Evolutionary conservation across 2,797 vertebrate species (phyloP).

Genomic region (Danio albolineatus): DNA sequence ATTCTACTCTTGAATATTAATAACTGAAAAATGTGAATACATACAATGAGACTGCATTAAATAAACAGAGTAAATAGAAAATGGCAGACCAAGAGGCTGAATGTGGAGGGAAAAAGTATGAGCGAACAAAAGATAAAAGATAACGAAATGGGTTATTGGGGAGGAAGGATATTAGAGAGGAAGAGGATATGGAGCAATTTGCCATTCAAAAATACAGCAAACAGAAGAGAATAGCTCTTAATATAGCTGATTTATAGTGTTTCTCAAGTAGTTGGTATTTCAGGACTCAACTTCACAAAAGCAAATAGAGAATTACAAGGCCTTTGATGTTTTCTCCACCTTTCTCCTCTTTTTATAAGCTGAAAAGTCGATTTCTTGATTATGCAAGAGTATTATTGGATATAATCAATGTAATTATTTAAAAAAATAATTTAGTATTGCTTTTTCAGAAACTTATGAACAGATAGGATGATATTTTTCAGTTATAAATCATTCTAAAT

Average conservation of each 20-base stretch:
- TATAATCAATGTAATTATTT: neutral
- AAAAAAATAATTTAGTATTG: neutral
- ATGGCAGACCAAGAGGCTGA: neutral
- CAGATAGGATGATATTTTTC: no score
- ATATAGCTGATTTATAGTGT: neutral
- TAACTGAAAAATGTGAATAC: neutral
- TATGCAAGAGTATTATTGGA: no score
- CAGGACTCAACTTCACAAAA: neutral
- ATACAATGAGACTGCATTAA: neutral
- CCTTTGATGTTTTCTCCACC: neutral
- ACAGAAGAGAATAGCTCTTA: neutral
- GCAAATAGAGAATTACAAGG: neutral
- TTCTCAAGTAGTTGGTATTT: neutral
- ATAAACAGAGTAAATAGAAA: neutral
- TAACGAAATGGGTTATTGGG: neutral
- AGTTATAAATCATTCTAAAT: no score
- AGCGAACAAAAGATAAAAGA: neutral
- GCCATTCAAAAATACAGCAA: neutral
- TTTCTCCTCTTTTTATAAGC: neutral
- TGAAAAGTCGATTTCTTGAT: neutral
- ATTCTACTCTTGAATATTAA: neutral
- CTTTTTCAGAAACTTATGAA: no score
- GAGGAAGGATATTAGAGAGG: neutral
- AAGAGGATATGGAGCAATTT: constrained; percentile 5
- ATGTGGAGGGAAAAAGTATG: neutral